phyloP scores from a whole-genome alignment of 2,113 vertebrate genomes.

The Psophia crepitans region DNA sequence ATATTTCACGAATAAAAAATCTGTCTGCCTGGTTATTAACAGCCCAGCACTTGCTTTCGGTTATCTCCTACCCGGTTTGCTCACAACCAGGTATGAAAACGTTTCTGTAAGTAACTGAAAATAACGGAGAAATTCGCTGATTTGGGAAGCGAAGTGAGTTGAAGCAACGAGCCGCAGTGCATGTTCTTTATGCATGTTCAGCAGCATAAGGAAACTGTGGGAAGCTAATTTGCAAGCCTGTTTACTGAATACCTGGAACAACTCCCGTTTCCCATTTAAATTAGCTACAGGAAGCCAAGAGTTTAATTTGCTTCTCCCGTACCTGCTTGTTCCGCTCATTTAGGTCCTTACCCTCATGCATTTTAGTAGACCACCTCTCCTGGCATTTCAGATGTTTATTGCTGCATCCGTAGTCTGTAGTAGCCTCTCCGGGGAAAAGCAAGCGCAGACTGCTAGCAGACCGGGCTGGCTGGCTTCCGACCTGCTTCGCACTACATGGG shows the following conservation, averaged over 20 bases:
- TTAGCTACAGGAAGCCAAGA: conserved; percentile 60
- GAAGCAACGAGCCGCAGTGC: not conserved
- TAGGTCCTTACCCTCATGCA: not conserved
- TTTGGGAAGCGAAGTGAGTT: conserved; percentile 1
- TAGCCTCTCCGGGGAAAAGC: conserved; percentile 5
- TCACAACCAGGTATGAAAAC: not conserved
- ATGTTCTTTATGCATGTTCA: conserved; percentile 22
- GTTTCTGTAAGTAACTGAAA: not conserved
- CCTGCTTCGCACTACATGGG: not conserved
- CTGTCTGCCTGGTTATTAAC: not conserved
- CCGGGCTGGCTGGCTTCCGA: not conserved
- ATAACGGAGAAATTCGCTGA: not conserved
- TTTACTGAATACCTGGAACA: conserved; percentile 68
- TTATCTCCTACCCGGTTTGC: not conserved
- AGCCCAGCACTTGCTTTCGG: not conserved
- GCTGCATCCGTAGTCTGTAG: not conserved
- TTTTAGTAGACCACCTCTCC: conserved; percentile 4
- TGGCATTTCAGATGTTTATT: conserved; percentile 32
- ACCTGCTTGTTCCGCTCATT: conserved; percentile 48
- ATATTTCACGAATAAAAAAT: not conserved
- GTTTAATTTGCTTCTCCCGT: conserved; percentile 55
- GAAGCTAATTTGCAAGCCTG: conserved; percentile 69
- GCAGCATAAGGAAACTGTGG: conserved; percentile 65
- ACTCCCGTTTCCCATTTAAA: conserved; percentile 69
- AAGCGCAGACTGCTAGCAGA: not conserved